phyloP scores from a whole-genome alignment of 2,888 invertebrate species.

The Lutraria lutraria region DNA sequence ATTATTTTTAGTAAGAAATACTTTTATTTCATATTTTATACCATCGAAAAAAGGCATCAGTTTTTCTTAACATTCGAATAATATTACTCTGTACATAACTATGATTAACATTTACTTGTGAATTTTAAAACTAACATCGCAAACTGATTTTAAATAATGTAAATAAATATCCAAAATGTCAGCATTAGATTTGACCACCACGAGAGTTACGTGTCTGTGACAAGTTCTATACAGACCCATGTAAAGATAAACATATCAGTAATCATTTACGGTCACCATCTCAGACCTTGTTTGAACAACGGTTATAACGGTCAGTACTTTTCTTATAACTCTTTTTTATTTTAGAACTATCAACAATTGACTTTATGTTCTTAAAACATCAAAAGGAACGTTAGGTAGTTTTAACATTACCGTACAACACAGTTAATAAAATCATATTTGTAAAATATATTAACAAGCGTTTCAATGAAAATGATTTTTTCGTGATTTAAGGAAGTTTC shows the following conservation, averaged over 20 bases:
- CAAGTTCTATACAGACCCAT: not conserved
- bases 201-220: not conserved
- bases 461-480: not conserved
- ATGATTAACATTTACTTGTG: too few species aligned
- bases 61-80: too few species aligned
- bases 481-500: not conserved
- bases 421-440: conserved; percentile 7
- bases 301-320: conserved; percentile 11
- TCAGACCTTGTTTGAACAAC: not conserved
- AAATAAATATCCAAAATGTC: not conserved
- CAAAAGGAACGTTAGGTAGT: not conserved
- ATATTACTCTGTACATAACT: too few species aligned
- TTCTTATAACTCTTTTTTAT: not conserved
- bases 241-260: not conserved
- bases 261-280: not conserved
- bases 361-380: not conserved
- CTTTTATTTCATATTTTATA: too few species aligned
- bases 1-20: not conserved
- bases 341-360: not conserved
- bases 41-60: too few species aligned
- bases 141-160: not conserved
- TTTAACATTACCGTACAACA: not conserved
- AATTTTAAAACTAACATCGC: too few species aligned
- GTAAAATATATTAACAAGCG: not conserved
- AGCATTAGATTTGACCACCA: not conserved